A percentile compares a stretch with the other conserved stretches of the same genome.
Conservation (phyloP, 1,140 invertebrate species). For the Batillaria attramentaria region DNA sequence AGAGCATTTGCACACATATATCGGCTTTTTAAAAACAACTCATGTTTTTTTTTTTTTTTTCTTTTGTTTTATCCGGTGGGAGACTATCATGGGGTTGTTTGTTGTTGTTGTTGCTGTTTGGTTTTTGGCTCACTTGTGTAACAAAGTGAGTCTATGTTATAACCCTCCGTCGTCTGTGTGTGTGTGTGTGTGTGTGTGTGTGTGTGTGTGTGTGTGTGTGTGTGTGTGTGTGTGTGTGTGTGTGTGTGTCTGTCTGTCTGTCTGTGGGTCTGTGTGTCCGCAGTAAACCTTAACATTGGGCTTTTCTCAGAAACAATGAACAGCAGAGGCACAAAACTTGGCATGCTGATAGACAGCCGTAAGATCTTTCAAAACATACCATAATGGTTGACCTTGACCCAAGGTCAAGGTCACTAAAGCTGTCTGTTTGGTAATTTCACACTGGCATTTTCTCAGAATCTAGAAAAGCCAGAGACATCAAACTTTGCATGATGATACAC, state of each 20-base stretch:
- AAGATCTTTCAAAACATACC: too few relatives aligned
- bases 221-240: conserved; percentile 13
- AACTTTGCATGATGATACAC: too few relatives aligned
- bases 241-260: conserved; percentile 6
- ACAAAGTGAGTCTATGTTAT: background rate
- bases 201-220: background rate
- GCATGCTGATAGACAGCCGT: too few relatives aligned
- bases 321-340: too few relatives aligned
- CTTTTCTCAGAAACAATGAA: too few relatives aligned
- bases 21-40: background rate
- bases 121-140: background rate
- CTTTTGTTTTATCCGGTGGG: background rate
- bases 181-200: background rate
- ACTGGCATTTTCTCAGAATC: too few relatives aligned
- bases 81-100: background rate
- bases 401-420: too few relatives aligned
- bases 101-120: background rate
- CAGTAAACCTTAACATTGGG: background rate
- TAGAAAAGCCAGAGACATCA: too few relatives aligned
- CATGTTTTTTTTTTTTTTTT: background rate
- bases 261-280: background rate
- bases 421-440: too few relatives aligned
- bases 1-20: too few relatives aligned
- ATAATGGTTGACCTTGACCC: too few relatives aligned
- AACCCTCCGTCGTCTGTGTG: background rate